Evolutionary conservation across 2,888 invertebrate species (phyloP).

Genomic region (Hypselothyrea guttata): DNA sequence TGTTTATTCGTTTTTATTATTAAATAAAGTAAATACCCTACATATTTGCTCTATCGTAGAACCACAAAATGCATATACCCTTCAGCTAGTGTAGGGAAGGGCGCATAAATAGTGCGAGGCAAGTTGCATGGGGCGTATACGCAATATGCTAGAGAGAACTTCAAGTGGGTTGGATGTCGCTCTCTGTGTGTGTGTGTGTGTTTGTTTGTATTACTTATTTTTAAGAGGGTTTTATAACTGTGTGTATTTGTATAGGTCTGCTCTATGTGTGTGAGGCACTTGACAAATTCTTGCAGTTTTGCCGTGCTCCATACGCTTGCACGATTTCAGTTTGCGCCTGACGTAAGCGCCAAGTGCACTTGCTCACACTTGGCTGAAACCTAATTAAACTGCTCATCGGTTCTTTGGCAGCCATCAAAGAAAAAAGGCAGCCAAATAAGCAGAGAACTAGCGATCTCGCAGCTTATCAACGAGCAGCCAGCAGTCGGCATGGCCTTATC

Average conservation of each 20-base stretch:
- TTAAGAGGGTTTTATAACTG: conserved; percentile 37
- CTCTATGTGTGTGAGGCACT: conserved; percentile 48
- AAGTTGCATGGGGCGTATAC: conserved; percentile 41
- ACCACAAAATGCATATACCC: no score
- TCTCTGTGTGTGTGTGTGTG: conserved; percentile 10
- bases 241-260: conserved; percentile 4
- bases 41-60: no score
- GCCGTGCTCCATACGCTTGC: conserved; percentile 52
- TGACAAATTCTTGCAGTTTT: conserved; percentile 74
- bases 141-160: conserved; percentile 36
- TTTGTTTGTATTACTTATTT: conserved; percentile 41
- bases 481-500: conserved; percentile 38
- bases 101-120: conserved; percentile 68
- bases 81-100: no score
- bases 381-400: conserved; percentile 63
- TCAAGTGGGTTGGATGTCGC: conserved; percentile 37
- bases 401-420: conserved; percentile 5
- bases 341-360: conserved; percentile 50
- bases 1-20: no score
- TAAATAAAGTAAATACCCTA: no score
- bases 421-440: conserved; percentile 19
- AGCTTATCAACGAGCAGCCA: conserved; percentile 34
- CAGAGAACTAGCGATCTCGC: conserved; percentile 22
- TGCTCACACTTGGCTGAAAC: conserved; percentile 56
- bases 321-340: conserved; percentile 52